Evolutionary conservation across 1,140 invertebrate genomes (phyloP).

Genomic region (Drosophila yakuba): DNA sequence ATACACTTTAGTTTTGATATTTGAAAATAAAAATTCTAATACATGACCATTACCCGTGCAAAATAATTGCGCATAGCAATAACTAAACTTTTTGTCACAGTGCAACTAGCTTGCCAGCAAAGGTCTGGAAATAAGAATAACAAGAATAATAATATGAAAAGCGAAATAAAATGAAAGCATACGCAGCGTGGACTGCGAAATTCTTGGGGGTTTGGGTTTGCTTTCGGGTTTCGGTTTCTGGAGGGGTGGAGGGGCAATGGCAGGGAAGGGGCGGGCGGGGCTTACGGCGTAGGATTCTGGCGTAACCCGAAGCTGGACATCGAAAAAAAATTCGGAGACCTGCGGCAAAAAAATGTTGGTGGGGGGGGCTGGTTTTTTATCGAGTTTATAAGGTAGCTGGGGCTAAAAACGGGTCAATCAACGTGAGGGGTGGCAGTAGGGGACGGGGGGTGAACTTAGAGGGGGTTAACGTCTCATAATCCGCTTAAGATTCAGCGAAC

Average conservation of each 20-base stretch:
- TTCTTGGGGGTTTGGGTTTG: conserved; percentile 32
- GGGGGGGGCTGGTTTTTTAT: neutral
- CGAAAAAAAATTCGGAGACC: conserved; percentile 45
- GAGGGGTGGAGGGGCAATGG: neutral
- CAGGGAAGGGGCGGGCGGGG: neutral
- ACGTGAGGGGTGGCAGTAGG: conserved; percentile 5
- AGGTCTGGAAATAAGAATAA: conserved; percentile 61
- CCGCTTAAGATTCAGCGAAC: conserved; percentile 39
- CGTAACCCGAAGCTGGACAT: conserved; percentile 53
- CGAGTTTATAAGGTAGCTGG: conserved; percentile 16
- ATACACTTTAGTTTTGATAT: neutral
- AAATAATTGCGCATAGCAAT: neutral
- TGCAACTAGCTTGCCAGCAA: conserved; percentile 13
- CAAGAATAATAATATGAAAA: conserved; percentile 58
- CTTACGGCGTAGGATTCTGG: conserved; percentile 7
- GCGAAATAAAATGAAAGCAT: conserved; percentile 69
- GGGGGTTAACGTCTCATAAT: conserved; percentile 43
- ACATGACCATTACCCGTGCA: no score
- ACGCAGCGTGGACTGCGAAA: conserved; percentile 56
- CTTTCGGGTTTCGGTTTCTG: neutral
- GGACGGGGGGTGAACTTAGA: no score
- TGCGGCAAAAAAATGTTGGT: conserved; percentile 10
- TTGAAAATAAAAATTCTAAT: no score
- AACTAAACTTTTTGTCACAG: neutral
- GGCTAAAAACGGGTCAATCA: conserved; percentile 44